Evolutionary conservation across 2,113 vertebrate species (phyloP).

Genomic region (Cisticola juncidis): DNA sequence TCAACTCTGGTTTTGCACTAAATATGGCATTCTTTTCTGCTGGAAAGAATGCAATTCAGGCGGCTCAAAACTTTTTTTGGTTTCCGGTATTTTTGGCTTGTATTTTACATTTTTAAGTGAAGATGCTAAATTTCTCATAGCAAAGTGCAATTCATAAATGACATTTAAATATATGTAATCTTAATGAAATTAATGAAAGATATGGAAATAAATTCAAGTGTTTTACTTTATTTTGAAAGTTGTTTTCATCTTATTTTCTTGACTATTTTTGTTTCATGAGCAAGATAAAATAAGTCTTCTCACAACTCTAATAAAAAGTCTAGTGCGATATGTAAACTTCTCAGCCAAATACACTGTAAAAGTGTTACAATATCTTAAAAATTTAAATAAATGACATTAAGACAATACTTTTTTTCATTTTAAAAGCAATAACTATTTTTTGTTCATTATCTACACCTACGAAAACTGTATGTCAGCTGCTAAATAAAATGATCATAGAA

Average conservation of each 20-base stretch:
- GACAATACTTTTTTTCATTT: neutral
- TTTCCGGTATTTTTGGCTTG: rapidly evolving
- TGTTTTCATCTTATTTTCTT: neutral
- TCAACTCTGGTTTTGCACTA: neutral
- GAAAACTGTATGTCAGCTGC: neutral
- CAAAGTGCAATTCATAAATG: neutral
- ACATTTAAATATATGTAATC: neutral
- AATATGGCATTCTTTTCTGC: neutral
- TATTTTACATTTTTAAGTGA: neutral
- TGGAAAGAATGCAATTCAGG: neutral
- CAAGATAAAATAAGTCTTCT: neutral
- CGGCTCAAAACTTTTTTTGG: neutral
- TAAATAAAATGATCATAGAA: neutral
- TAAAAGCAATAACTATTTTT: neutral
- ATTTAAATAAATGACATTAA: rapidly evolving
- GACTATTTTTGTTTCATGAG: neutral
- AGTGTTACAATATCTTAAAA: neutral
- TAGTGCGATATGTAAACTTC: neutral
- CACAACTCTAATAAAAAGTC: neutral
- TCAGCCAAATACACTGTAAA: neutral
- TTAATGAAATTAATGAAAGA: neutral
- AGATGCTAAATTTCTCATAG: neutral
- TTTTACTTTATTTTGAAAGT: neutral
- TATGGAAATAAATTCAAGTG: neutral
- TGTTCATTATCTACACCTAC: neutral